Percentiles rank a stretch among this genome's conserved stretches.
Conservation (phyloP, 2,888 invertebrate species). For the Aleiodes alternator region DNA sequence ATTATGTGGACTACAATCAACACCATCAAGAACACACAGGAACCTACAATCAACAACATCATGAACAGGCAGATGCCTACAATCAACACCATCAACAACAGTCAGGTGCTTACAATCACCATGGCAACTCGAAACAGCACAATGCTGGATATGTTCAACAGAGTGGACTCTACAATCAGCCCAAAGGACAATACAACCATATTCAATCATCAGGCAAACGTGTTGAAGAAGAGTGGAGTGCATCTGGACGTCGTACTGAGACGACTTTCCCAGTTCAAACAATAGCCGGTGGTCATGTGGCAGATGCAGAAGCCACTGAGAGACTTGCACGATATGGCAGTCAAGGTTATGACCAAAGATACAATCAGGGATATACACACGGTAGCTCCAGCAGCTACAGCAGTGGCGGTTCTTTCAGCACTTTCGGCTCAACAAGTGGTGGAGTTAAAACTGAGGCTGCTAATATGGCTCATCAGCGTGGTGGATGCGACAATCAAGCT, state of each 20-base stretch:
- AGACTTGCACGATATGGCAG: not conserved
- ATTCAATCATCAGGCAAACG: slow-evolving; percentile 43
- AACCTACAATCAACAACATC: slow-evolving; percentile 5
- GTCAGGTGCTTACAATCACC: not conserved
- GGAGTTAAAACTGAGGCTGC: no score
- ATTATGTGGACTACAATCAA: slow-evolving; percentile 30
- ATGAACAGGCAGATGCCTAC: not conserved
- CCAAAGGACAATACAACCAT: not conserved
- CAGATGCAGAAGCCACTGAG: slow-evolving; percentile 10
- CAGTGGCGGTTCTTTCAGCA: no score
- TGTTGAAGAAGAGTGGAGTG: slow-evolving; percentile 60
- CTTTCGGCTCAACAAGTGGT: no score
- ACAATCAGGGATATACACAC: no score
- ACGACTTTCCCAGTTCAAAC: slow-evolving; percentile 39
- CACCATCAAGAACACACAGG: not conserved
- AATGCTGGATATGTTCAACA: slow-evolving; percentile 1
- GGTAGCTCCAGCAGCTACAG: no score
- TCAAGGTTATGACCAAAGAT: slow-evolving; percentile 3
- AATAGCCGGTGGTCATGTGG: slow-evolving; percentile 47
- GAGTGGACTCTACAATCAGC: slow-evolving; percentile 40
- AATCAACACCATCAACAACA: not conserved
- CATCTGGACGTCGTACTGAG: slow-evolving; percentile 52
- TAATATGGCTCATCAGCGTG: not conserved
- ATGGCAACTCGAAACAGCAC: not conserved
- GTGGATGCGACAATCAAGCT: slow-evolving; percentile 56